Evolutionary conservation across 2,888 invertebrate genomes (phyloP).

Genomic region (Notocelia uddmanniana): DNA sequence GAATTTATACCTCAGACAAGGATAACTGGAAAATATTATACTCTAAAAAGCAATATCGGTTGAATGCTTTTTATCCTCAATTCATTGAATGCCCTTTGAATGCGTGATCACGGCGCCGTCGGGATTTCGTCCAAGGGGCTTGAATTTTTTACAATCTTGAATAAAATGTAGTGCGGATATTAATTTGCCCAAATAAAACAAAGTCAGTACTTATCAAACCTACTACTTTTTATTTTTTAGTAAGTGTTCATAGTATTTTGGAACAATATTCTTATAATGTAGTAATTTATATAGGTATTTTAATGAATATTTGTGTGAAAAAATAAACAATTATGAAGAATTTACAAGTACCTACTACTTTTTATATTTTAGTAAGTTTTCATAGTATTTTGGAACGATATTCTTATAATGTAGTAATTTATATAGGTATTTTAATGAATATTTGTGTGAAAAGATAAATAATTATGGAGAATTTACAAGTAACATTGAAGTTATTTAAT

Average conservation of each 20-base stretch:
- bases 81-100: conserved; percentile 29
- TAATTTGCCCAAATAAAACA: background rate
- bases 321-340: too few relatives aligned
- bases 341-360: background rate
- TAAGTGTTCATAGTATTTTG: background rate
- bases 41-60: conserved; percentile 33
- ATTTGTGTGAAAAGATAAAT: too few relatives aligned
- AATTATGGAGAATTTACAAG: too few relatives aligned
- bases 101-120: conserved; percentile 29
- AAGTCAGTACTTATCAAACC: background rate
- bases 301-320: too few relatives aligned
- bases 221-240: background rate
- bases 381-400: background rate
- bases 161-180: conserved; percentile 9
- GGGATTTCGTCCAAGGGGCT: conserved; percentile 9
- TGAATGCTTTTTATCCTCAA: conserved; percentile 34
- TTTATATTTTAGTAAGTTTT: background rate
- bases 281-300: too few relatives aligned
- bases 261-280: too few relatives aligned
- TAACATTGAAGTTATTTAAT: too few relatives aligned
- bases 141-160: conserved; percentile 17
- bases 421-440: too few relatives aligned
- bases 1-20: conserved; percentile 21
- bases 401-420: too few relatives aligned
- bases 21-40: conserved; percentile 29